Base-by-base conservation (phyloP, 2,797 vertebrate species). In the Chelmon rostratus region DNA sequence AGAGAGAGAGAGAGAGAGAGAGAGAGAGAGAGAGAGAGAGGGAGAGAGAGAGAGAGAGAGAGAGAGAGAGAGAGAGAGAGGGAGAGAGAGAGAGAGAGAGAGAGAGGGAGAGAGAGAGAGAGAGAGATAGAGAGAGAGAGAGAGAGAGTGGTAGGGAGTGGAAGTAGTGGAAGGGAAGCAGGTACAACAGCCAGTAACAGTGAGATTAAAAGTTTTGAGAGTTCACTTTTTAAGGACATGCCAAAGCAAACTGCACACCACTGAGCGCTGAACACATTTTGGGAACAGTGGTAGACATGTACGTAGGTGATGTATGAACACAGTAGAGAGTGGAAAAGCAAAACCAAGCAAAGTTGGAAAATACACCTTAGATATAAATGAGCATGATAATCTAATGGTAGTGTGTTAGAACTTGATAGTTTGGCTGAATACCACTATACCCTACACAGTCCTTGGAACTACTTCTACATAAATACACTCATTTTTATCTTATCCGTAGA, bases 41-140 rank as follows among this genome's bases (percentile, higher is more conserved):
- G 7, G n/a, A n/a, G n/a, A n/a, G n/a, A n/a, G n/a, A n/a, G n/a
- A 89, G 68, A 91, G 74, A 93, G 83, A 86, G 72, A 67, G 72
- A 67, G 28, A 49, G 56, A 67, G 19, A 47, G 21, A 46, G 52
- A 6, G 53, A 50, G 28, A 21, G 35, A 21, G 13, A 25, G 57
- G 40, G 33, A 16, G 5, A 23, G 57, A 44, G 40, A 42, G 46
- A 64, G n/a, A 35, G 23, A 35, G 46, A 18, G 44, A 65, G 35
- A 49, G 53, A n/a, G n/a, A 52, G 68, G 21, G n/a, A 25, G 66
- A 40, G 31, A 50, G 18, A 11, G 31, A 72, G 4, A 68, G n/a
- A 61, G 19, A 33, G n/a, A 40, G 35, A 46, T n/a, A 21, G 19
- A n/a, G 18, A 49, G 16, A n/a, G 5, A n/a, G 19, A 11, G 10